A percentile compares a stretch with the other conserved stretches of the same genome.
These are phyloP conservation scores for Lophotriccus pileatus DNA, from an alignment of 2,797 vertebrate genomes.

Conservation along the genomic window DNA sequence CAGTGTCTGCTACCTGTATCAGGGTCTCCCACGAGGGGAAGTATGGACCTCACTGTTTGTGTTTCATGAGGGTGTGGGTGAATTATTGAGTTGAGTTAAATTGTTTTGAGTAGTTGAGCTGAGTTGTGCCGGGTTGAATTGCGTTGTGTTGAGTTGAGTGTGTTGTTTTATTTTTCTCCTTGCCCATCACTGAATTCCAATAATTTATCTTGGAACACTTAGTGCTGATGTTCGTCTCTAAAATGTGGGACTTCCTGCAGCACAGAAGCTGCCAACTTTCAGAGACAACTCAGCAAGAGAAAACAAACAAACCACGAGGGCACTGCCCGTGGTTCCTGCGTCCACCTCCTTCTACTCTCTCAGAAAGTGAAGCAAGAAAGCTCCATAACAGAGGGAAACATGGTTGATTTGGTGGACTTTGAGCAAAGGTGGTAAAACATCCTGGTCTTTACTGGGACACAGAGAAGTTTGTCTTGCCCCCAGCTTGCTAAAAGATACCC, in stretches of 20 bases:
- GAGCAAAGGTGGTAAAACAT: background rate
- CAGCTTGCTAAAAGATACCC: background rate
- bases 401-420: background rate
- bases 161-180: background rate
- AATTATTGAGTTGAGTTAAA: fast-evolving
- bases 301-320: background rate
- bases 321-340: background rate
- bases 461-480: background rate
- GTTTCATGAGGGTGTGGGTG: background rate
- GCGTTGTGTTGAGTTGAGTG: fast-evolving
- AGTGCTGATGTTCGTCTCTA: background rate
- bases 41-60: fast-evolving
- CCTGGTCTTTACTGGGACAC: fast-evolving
- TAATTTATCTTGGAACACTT: background rate
- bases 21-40: background rate
- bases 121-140: background rate
- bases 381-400: background rate
- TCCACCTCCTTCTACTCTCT: background rate
- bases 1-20: background rate
- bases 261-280: background rate
- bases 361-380: background rate
- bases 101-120: background rate
- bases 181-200: background rate
- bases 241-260: background rate
- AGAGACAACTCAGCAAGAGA: background rate